A percentile compares a stretch with the other conserved stretches of the same genome.
Conservation (phyloP, 1,140 invertebrate species). For the Uloborus diversus region DNA sequence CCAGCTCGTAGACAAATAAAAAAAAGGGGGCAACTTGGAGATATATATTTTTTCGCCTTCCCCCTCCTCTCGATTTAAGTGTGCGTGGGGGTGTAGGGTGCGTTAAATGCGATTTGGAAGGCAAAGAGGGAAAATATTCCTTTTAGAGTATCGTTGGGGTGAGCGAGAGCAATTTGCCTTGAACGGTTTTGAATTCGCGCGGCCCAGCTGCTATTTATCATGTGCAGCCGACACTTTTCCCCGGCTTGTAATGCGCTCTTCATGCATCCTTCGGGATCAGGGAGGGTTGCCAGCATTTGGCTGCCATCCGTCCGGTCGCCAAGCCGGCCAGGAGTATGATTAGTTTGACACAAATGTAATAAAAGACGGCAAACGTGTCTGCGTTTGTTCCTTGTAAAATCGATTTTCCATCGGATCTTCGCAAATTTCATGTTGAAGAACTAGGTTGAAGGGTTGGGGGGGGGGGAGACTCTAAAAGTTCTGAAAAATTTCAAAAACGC, state of each 20-base stretch:
- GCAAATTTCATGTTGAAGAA: too few species aligned
- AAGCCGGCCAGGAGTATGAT: too few species aligned
- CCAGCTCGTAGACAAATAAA: too few species aligned
- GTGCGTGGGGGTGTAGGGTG: background rate
- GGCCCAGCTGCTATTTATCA: constrained; percentile 46
- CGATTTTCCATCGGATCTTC: too few species aligned
- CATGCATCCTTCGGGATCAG: constrained; percentile 40
- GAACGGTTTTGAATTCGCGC: constrained; percentile 48
- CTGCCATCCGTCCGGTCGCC: background rate
- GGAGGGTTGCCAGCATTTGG: constrained; percentile 3
- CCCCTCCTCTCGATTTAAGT: background rate
- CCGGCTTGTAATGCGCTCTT: constrained; percentile 36
- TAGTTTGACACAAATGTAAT: too few species aligned
- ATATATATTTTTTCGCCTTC: background rate
- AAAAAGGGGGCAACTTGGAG: too few species aligned
- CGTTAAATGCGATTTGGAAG: constrained; percentile 40
- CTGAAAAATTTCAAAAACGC: too few species aligned
- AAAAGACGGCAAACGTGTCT: too few species aligned
- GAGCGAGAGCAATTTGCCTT: constrained; percentile 47
- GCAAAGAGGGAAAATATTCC: background rate
- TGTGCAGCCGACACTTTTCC: constrained; percentile 6
- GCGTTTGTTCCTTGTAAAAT: too few species aligned
- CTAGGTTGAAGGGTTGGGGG: too few species aligned
- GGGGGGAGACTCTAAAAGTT: too few species aligned
- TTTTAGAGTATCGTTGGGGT: constrained; percentile 36